These are phyloP conservation scores for Acanthosepion pharaonis DNA, from an alignment of 2,888 invertebrate species.

Conservation along the genomic window DNA sequence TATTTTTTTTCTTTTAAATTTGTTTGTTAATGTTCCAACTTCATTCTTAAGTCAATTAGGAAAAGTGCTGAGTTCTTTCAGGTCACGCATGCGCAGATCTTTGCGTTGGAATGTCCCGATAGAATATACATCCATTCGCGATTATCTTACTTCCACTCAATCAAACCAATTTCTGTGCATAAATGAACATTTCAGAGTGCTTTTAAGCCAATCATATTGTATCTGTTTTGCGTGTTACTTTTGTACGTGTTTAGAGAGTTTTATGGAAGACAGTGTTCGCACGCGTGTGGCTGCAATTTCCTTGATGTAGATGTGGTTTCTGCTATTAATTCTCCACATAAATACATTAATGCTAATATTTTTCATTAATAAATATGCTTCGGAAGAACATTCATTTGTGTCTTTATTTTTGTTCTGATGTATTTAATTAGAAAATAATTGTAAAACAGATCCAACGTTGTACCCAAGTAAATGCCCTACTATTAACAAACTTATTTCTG, in stretches of 20 bases:
- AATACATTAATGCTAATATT: not conserved
- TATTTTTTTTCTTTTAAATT: not conserved
- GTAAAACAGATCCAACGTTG: no score
- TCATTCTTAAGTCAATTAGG: not conserved
- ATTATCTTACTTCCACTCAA: conserved; percentile 6
- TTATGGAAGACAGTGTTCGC: not conserved
- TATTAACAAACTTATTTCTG: no score
- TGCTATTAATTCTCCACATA: not conserved
- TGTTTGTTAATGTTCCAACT: not conserved
- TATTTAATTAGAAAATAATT: no score
- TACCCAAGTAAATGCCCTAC: no score
- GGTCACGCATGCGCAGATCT: not conserved
- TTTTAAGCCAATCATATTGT: not conserved
- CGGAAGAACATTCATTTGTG: not conserved
- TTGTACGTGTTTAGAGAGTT: not conserved
- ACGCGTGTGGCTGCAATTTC: not conserved
- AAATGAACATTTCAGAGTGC: not conserved
- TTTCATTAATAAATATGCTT: no score
- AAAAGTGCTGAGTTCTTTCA: not conserved
- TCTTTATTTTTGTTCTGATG: no score
- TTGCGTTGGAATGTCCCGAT: not conserved
- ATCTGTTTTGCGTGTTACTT: not conserved
- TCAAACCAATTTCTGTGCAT: not conserved
- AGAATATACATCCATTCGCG: not conserved
- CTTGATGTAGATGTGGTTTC: not conserved